Conservation (phyloP, 2,888 invertebrate genomes). For the Dichetophora obliterata region DNA sequence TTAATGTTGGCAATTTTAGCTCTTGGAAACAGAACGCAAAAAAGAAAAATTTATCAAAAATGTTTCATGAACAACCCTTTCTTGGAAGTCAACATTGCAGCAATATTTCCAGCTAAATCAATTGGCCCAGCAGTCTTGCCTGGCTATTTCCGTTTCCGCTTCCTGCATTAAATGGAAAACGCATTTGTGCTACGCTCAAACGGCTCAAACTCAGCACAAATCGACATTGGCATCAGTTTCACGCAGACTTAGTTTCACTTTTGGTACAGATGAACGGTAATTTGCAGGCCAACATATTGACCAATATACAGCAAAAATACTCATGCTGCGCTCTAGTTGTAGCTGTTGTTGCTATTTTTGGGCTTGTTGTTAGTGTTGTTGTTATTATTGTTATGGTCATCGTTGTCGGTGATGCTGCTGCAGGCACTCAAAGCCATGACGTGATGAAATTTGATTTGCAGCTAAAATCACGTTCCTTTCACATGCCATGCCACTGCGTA, state of each 20-base stretch:
- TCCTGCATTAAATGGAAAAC: slow-evolving; percentile 9
- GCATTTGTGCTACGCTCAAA: slow-evolving; percentile 1
- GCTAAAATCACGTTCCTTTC: slow-evolving; percentile 14
- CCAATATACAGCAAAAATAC: not conserved
- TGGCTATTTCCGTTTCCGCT: not conserved
- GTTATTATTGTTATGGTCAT: not conserved
- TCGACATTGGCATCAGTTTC: not conserved
- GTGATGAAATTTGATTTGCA: slow-evolving; percentile 3
- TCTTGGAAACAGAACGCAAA: no score
- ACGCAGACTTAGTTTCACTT: not conserved
- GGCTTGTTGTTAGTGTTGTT: not conserved
- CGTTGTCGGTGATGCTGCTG: not conserved
- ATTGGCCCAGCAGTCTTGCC: no score
- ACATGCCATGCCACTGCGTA: not conserved
- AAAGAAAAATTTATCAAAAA: no score
- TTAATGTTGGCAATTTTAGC: no score
- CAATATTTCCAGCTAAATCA: no score
- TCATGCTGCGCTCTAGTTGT: not conserved
- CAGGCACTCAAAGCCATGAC: slow-evolving; percentile 1
- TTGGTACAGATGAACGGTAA: slow-evolving; percentile 16
- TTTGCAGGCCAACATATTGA: slow-evolving; percentile 2
- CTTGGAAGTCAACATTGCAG: no score
- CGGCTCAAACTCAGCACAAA: not conserved
- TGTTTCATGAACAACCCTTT: no score
- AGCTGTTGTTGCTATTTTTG: not conserved